Conservation (phyloP, 2,888 invertebrate genomes). For the Acrobasis suavella region DNA sequence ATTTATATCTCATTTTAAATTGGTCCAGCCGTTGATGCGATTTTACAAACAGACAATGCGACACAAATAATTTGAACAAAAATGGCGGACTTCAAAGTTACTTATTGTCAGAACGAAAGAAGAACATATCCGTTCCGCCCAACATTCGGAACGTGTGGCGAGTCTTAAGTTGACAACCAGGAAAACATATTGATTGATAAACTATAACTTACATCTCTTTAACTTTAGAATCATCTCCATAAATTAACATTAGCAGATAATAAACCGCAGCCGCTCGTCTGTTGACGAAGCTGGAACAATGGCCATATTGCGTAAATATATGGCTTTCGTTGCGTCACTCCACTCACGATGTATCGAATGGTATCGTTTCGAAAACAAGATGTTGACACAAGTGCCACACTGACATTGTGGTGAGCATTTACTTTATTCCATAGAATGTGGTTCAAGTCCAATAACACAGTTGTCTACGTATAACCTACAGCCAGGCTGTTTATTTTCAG, state of each 20-base stretch:
- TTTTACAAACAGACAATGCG: too few species aligned
- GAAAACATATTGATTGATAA: background rate
- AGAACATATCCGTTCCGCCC: too few species aligned
- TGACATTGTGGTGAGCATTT: slow-evolving; percentile 47
- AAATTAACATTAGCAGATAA: slow-evolving; percentile 28
- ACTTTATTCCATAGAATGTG: slow-evolving; percentile 34
- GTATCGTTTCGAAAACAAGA: slow-evolving; percentile 69
- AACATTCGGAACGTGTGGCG: too few species aligned
- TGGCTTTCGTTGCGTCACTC: slow-evolving; percentile 62
- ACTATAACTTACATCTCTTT: background rate
- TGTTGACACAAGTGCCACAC: slow-evolving; percentile 71
- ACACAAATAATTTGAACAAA: too few species aligned
- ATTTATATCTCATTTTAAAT: too few species aligned
- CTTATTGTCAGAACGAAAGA: too few species aligned
- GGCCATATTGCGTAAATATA: slow-evolving; percentile 55
- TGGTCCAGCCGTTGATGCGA: too few species aligned
- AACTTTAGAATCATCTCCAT: slow-evolving; percentile 1
- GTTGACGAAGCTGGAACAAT: slow-evolving; percentile 55
- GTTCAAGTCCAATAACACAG: slow-evolving; percentile 39
- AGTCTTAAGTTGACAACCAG: background rate
- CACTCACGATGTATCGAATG: slow-evolving; percentile 60
- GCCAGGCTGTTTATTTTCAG: too few species aligned
- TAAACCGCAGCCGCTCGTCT: slow-evolving; percentile 28
- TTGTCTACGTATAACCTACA: background rate
- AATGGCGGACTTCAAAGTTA: too few species aligned